phyloP scores from a whole-genome alignment of 2,797 vertebrate genomes.

The Coilia nasus region DNA sequence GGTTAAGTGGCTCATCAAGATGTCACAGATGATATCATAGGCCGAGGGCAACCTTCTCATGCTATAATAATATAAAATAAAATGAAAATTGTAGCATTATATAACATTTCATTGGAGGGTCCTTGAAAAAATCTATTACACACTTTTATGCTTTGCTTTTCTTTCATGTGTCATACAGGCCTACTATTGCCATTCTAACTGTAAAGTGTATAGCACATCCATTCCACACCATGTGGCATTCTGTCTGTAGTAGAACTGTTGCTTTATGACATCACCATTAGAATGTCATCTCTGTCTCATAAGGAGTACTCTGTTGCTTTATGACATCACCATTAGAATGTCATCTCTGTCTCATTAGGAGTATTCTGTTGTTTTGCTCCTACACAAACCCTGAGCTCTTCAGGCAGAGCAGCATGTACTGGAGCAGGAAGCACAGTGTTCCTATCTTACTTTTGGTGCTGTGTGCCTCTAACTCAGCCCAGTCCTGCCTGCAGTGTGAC shows the following conservation, averaged over 20 bases:
- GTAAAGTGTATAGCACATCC: no score
- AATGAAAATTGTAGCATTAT: no score
- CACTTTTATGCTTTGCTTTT: no score
- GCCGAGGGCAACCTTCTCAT: no score
- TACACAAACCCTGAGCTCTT: not conserved
- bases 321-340: no score
- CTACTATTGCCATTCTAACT: no score
- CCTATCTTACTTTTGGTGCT: conserved; percentile 32
- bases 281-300: not conserved
- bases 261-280: conserved; percentile 10
- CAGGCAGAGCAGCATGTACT: not conserved
- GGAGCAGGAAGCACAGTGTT: not conserved
- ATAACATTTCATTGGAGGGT: no score
- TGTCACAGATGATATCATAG: no score
- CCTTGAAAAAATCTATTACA: no score
- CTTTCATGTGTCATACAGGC: no score
- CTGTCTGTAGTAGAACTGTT: not conserved
- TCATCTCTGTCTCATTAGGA: not conserved
- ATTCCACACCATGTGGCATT: not conserved
- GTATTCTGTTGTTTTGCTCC: not conserved
- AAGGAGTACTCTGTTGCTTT: not conserved
- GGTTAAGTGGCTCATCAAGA: no score
- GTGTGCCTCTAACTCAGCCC: conserved; percentile 34
- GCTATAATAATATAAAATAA: no score
- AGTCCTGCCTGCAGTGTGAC: conserved; percentile 75